Evolutionary conservation across 2,113 vertebrate species (phyloP).

Genomic region (Gambusia affinis): DNA sequence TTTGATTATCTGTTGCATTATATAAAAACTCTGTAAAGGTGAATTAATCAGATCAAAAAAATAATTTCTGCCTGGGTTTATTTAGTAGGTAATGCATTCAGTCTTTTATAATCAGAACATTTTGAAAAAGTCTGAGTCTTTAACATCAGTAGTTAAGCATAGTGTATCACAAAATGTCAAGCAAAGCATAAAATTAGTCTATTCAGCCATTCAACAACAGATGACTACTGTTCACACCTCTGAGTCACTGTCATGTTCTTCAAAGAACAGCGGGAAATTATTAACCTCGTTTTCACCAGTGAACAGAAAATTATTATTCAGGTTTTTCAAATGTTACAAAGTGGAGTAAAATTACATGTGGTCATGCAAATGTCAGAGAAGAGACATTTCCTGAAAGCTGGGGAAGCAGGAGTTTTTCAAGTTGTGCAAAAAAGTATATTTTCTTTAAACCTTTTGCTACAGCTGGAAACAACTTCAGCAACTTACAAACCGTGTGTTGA

Average conservation of each 20-base stretch:
- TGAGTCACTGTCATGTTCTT: slow-evolving; percentile 3
- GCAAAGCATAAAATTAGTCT: too few relatives aligned
- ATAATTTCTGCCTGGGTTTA: background rate
- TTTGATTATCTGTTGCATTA: too few relatives aligned
- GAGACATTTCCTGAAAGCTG: background rate
- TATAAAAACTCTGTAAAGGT: background rate
- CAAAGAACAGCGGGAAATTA: background rate
- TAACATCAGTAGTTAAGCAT: background rate
- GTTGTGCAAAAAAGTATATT: slow-evolving; percentile 20
- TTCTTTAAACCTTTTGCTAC: background rate
- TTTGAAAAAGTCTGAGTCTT: background rate
- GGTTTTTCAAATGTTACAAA: background rate
- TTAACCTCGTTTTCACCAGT: background rate
- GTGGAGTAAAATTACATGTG: background rate
- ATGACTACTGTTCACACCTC: too few relatives aligned
- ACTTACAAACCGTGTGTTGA: background rate
- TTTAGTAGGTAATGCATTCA: background rate
- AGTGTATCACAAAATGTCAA: background rate
- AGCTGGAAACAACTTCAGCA: too few relatives aligned
- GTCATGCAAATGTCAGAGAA: background rate
- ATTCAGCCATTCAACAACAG: background rate
- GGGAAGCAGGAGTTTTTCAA: background rate
- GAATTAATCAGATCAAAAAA: background rate
- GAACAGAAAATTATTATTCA: background rate
- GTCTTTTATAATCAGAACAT: background rate